phyloP scores from a whole-genome alignment of 2,888 invertebrate genomes.

The Callyntrura sp. region DNA sequence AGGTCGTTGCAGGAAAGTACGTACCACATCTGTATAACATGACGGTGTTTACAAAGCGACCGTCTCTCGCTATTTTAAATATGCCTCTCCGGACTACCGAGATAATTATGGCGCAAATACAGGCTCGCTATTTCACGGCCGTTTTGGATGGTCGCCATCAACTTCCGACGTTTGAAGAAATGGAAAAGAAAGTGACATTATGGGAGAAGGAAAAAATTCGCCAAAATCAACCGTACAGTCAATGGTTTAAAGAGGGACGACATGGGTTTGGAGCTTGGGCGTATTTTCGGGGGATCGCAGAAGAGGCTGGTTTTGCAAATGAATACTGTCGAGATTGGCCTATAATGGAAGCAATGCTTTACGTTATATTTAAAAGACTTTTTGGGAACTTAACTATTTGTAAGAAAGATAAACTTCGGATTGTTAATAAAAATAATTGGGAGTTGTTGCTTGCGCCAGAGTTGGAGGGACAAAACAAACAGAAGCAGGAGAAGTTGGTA shows the following conservation, averaged over 20 bases:
- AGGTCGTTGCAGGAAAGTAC: conserved; percentile 42
- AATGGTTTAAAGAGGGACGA: conserved; percentile 54
- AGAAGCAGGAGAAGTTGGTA: no score
- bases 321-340: no score
- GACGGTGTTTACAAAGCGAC: conserved; percentile 58
- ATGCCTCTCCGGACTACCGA: conserved; percentile 50
- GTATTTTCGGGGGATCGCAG: background rate
- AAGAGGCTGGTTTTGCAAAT: conserved; percentile 48
- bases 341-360: no score
- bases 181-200: conserved; percentile 50
- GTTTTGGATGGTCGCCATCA: conserved; percentile 37
- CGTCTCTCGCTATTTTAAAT: conserved; percentile 48
- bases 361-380: no score
- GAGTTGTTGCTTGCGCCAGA: no score
- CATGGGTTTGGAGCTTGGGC: conserved; percentile 43
- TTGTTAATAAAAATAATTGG: no score
- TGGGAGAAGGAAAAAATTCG: conserved; percentile 43
- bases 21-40: conserved; percentile 51
- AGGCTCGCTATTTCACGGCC: conserved; percentile 29
- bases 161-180: conserved; percentile 47
- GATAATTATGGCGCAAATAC: background rate
- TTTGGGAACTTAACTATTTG: no score
- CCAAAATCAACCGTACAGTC: background rate
- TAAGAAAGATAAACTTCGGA: no score
- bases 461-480: no score